Percentiles rank a stretch among this genome's conserved stretches.
Evolutionary conservation across 1,140 invertebrate species (phyloP).

Genomic region (Diuraphis noxia): DNA sequence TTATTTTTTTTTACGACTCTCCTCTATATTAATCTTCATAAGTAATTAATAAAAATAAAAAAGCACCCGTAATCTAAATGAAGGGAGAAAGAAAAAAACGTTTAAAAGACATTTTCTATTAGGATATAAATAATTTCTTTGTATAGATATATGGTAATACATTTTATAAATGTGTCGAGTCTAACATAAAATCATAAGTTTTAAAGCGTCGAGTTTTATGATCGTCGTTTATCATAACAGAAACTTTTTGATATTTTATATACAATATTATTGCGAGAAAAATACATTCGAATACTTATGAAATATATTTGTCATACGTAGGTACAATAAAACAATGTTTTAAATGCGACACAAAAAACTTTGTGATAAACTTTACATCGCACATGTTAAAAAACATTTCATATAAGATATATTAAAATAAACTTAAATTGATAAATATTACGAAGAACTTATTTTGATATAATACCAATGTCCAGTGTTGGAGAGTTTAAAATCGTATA

Average conservation of each 20-base stretch:
- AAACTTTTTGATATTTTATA: constrained; percentile 37
- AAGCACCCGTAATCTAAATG: background rate
- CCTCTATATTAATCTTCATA: background rate
- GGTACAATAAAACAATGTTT: background rate
- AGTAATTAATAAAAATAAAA: background rate
- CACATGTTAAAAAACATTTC: background rate
- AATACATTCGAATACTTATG: constrained; percentile 14
- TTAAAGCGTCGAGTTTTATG: constrained; percentile 28
- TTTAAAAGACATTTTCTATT: background rate
- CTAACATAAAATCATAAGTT: constrained; percentile 17
- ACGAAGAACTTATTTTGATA: background rate
- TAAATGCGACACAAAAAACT: background rate
- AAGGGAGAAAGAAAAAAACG: background rate
- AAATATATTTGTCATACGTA: background rate
- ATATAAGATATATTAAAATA: background rate
- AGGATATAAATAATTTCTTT: background rate
- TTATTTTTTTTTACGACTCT: background rate
- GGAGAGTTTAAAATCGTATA: background rate
- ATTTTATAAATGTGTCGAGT: constrained; percentile 3
- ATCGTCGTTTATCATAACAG: background rate
- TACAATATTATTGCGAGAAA: background rate
- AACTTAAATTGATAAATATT: background rate
- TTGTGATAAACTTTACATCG: background rate
- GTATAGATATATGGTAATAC: background rate
- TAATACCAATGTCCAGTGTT: background rate